Evolutionary conservation across 2,113 vertebrate genomes (phyloP), one percentile per base, ranked within the genome.

Genomic region (Psilopogon haemacephalus): DNA sequence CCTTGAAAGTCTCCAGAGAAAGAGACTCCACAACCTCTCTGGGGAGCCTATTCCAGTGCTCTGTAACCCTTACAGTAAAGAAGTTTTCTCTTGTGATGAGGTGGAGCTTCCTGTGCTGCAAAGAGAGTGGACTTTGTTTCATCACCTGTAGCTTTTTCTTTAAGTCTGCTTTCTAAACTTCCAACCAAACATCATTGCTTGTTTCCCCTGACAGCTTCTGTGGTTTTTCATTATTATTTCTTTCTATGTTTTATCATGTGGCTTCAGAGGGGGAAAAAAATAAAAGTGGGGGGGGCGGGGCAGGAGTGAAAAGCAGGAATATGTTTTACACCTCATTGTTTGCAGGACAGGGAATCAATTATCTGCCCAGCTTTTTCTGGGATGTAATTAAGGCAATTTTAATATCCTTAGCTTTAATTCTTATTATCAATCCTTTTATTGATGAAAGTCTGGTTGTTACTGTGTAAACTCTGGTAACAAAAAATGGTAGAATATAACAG

Each of bases 351-450:
- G 14, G 68, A 93, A 89, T 93, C 87, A 91, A 87, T 96, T 93
- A 85, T 73, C 68, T 95, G 17, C 23, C 15, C 21, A 63, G 26
- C 10, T 89, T 42, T 93, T 55, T 67, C 58, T 89, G 50, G 32
- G 93, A 86, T 71, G n/a, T 70, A 94, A 89, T 92, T 79, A 89
- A 56, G 27, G 37, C 23, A 82, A 89, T 92, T 89, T 95, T 82
- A 73, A 92, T 90, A 87, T 84, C 40, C 37, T 94, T 74, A 88
- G 19, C 11, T 74, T 93, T 84, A 84, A 89, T 84, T 82, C 35
- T 84, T 86, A 60, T 81, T 94, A 92, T 94, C 70, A 90, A 90
- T 92, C 42, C 12, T 69, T 20, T 79, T 93, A 95, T 93, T 90
- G 81, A 96, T 23, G n/a, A 12, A 13, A 59, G 77, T 50, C 65